phyloP scores from a whole-genome alignment of 2,888 invertebrate genomes.

The Dinocampus coccinellae region DNA sequence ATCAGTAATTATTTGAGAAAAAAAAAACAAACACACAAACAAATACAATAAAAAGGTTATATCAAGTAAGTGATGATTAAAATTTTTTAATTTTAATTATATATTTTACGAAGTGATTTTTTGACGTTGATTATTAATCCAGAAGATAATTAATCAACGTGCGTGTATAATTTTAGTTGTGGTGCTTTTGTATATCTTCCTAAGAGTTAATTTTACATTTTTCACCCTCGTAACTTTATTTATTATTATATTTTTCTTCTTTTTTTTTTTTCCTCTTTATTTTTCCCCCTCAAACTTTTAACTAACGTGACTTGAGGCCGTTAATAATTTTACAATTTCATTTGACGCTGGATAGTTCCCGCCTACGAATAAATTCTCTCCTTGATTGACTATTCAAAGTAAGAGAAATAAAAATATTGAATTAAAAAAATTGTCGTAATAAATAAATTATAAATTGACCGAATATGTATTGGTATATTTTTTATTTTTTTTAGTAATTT shows the following conservation, averaged over 20 bases:
- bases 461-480: background rate
- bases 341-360: constrained; percentile 1
- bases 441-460: background rate
- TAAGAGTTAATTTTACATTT: background rate
- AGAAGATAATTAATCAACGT: background rate
- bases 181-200: background rate
- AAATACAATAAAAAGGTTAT: too few relatives aligned
- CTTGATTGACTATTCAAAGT: constrained; percentile 19
- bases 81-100: background rate
- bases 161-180: background rate
- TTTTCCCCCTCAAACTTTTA: background rate
- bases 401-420: background rate
- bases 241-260: too few relatives aligned
- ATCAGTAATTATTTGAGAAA: background rate
- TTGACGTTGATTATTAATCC: background rate
- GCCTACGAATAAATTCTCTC: background rate
- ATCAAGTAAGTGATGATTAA: too few relatives aligned
- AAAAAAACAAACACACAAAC: too few relatives aligned
- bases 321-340: constrained; percentile 7
- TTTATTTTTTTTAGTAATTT: background rate
- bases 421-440: background rate
- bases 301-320: constrained; percentile 11
- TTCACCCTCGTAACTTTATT: background rate
- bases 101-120: background rate
- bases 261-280: background rate